Base-by-base conservation (phyloP, 1,140 invertebrate genomes). In the Drosophila tropicalis region DNA sequence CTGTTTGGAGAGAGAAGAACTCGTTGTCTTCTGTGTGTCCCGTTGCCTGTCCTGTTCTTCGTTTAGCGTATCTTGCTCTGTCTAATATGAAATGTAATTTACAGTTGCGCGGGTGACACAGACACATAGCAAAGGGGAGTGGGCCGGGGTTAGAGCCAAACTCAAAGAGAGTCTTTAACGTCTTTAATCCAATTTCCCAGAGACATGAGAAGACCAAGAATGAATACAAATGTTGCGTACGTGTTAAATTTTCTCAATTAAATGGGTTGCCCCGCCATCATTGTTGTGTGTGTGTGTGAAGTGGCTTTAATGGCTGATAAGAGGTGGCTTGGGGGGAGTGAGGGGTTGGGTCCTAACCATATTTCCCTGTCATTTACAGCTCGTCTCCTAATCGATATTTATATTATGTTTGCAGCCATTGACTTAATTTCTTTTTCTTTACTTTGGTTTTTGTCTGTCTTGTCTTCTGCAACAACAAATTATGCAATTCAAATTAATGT, bases 401-500 rank as follows among this genome's bases (percentile, higher is more conserved):
- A 89, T 89, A 89, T 87, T 80, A 80, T 89, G 80, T 72, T 87
- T 89, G 73, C 70, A 57, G 76, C 76, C 72, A 89, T 87, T 89
- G 80, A 80, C 84, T 87, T 87, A 87, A 87, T 87, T 87, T 74
- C 84, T 81, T 81, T 76, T 76, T 61, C 60, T 70, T 41, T 17
- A 6, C 17, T 47, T 47, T 47, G 15, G 17, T 51, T 51, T 2
- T 51, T 10, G 19, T 12, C 62, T 65, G 67, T 74, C 67, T 73
- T 6, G 6, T 15, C 44, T 17, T 17, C 62, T 62, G 67, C 83
- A 84, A 71, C 77, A 81, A 82, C 80, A 89, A 90, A 89, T 89
- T 89, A 89, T 89, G 84, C 84, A 89, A 89, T 89, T 89, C 84
- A 89, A 89, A 89, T 89, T 89, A 89, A 89, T 89, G 84, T 67